A percentile compares a stretch with the other conserved stretches of the same genome.
phyloP scores from a whole-genome alignment of 2,113 vertebrate genomes.

The Vidua macroura region DNA sequence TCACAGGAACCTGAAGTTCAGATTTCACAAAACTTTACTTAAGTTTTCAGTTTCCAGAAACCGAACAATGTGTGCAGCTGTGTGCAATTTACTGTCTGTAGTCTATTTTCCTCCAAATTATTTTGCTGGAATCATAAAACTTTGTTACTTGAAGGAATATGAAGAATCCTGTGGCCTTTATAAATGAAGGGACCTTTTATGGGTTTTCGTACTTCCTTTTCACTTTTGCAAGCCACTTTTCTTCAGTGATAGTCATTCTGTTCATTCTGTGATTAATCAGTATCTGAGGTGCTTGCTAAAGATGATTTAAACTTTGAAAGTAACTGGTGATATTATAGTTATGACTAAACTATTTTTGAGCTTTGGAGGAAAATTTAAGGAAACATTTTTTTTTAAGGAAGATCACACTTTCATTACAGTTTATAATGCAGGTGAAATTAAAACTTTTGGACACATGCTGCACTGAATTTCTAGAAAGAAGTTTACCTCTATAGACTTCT shows the following conservation, averaged over 20 bases:
- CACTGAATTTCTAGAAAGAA: neutral
- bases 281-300: neutral
- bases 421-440: neutral
- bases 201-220: neutral
- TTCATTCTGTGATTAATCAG: neutral
- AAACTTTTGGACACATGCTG: neutral
- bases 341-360: neutral
- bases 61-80: neutral
- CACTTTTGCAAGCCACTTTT: neutral
- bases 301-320: neutral
- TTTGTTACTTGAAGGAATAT: neutral
- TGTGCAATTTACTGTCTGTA: rapidly evolving
- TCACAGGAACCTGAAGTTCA: neutral
- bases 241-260: neutral
- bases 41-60: neutral
- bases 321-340: neutral
- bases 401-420: neutral
- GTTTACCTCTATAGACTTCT: neutral
- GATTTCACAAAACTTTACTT: neutral
- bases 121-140: neutral
- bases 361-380: neutral
- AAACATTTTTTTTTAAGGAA: neutral
- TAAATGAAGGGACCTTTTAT: neutral
- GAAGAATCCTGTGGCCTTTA: neutral
- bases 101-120: neutral